These are phyloP conservation scores for Penaeus monodon DNA, from an alignment of 2,888 invertebrate genomes.

Conservation along the genomic window DNA sequence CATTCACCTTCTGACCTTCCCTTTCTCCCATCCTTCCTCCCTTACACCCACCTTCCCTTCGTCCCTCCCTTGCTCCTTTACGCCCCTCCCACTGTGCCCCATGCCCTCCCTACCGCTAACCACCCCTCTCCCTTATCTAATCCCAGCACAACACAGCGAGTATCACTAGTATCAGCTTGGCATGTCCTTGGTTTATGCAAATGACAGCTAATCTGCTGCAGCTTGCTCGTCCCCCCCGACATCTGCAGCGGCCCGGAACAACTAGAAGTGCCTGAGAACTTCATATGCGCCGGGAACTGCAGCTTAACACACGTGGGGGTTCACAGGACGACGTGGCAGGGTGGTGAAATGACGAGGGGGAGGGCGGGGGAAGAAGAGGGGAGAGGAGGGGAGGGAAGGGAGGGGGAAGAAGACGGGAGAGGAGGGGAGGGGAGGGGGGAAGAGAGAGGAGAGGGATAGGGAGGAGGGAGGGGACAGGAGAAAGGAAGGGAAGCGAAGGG, in stretches of 20 bases:
- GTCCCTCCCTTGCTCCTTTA: background rate
- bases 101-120: background rate
- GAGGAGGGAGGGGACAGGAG: background rate
- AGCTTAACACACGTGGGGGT: background rate
- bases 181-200: constrained; percentile 7
- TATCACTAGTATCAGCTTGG: background rate
- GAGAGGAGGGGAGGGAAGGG: background rate
- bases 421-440: background rate
- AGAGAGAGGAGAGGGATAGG: background rate
- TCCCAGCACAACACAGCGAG: constrained; percentile 7
- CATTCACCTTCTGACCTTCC: background rate
- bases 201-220: constrained; percentile 14
- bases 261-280: background rate
- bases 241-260: constrained; percentile 9
- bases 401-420: background rate
- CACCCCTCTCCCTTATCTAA: background rate
- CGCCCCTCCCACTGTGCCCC: background rate
- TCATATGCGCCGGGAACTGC: background rate
- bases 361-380: background rate
- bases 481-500: background rate
- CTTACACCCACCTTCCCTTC: background rate
- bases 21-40: background rate
- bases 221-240: constrained; percentile 3
- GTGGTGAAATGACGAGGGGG: background rate
- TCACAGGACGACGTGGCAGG: background rate